Evolutionary conservation across 2,888 invertebrate genomes (phyloP), one percentile per base, ranked within the genome.

Genomic region (Coleophora flavipennella): DNA sequence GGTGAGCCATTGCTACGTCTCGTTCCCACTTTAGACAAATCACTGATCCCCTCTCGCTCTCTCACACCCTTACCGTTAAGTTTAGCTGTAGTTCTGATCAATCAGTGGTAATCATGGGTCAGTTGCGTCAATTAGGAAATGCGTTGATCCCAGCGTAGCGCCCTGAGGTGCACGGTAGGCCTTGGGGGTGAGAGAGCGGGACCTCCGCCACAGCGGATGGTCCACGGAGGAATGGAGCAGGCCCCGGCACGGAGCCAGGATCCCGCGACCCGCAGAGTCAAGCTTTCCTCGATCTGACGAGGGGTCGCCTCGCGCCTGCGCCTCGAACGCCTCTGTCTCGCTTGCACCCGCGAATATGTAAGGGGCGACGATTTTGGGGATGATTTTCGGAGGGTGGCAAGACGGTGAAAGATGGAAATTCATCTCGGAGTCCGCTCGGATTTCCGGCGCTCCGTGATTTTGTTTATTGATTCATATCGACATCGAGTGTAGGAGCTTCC

Each of bases 341-440:
- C 52, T 71, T 65, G 55, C 63, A 57, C 72, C 46, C 64, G 51
- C 47, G 51, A 44, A 41, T 20, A 51, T 48, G 60, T 44, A 67
- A 66, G 57, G 57, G 67, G 59, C 59, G 62, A 58, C 53, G 68
- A 68, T 62, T 73, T 74, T 72, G 58, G 79, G 81, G 81, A 78
- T 73, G 78, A 69, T 74, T 62, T 77, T 74, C 70, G 79, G 77
- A 80, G 83, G 83, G 83, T 81, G 80, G 75, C 73, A 70, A 78
- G 76, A 78, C 78, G 75, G 68, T 75, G 79, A 76, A 79, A 78
- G 79, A 80, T 81, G 81, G 81, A 81, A 83, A 79, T 84, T 81
- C 83, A 84, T 83, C 79, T 80, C 72, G 72, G 70, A 77, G 74
- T 75, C 65, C 65, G 79, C 74, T 79, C 81, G 80, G 81, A 81